Conservation (phyloP, 2,113 vertebrate genomes). For the Lutjanus erythropterus region DNA sequence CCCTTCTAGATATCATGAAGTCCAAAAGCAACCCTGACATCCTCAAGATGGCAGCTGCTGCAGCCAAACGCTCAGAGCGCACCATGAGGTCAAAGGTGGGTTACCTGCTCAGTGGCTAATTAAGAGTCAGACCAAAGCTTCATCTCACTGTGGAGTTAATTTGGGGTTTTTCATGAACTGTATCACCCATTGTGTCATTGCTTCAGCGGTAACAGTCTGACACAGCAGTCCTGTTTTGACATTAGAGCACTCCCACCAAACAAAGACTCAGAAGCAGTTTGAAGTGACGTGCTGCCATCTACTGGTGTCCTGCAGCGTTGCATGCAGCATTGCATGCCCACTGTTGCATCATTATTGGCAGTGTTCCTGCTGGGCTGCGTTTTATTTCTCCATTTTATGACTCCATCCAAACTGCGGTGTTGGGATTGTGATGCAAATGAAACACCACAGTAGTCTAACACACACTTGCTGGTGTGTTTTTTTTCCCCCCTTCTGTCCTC, state of each 20-base stretch:
- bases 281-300: conserved; percentile 68
- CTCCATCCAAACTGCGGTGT: conserved; percentile 37
- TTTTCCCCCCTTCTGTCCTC: conserved; percentile 81
- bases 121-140: not conserved
- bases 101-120: not conserved
- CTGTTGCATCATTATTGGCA: not conserved
- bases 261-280: not conserved
- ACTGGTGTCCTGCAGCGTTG: conserved; percentile 47
- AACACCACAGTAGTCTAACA: conserved; percentile 70
- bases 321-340: conserved; percentile 36
- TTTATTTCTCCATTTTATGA: conserved; percentile 16
- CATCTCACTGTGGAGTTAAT: not conserved
- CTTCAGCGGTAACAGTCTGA: not conserved
- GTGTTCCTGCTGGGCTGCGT: conserved; percentile 4
- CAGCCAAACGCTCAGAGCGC: conserved; percentile 87
- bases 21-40: conserved; percentile 90
- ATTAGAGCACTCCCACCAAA: not conserved
- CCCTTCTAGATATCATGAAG: conserved; percentile 86
- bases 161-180: not conserved
- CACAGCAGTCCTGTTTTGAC: not conserved
- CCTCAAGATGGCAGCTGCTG: conserved; percentile 88
- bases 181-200: conserved; percentile 8
- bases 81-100: conserved; percentile 88
- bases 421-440: conserved; percentile 50
- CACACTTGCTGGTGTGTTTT: conserved; percentile 73